These are phyloP conservation scores for Dynastes tityus DNA, from an alignment of 2,888 invertebrate genomes.

Conservation along the genomic window DNA sequence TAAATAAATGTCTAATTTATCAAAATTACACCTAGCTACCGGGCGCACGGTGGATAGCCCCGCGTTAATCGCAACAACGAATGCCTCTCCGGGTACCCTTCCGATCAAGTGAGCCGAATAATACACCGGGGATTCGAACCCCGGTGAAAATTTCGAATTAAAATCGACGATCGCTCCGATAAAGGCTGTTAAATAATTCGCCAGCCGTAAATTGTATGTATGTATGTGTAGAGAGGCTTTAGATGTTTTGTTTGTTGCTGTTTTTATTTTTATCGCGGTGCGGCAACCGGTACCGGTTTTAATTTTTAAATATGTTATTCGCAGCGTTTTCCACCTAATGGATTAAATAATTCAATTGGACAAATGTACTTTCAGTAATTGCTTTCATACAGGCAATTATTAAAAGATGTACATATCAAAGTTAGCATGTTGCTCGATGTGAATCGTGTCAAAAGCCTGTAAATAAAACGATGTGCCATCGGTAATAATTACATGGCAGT, in stretches of 20 bases:
- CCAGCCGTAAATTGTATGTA: background rate
- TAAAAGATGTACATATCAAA: no score
- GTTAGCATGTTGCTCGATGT: no score
- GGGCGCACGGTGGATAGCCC: background rate
- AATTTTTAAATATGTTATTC: slow-evolving; percentile 8
- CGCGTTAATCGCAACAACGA: slow-evolving; percentile 1
- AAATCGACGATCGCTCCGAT: slow-evolving; percentile 3
- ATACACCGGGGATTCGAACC: background rate
- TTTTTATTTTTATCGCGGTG: no score
- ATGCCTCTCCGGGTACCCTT: background rate
- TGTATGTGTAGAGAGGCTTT: background rate
- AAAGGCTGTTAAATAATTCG: slow-evolving; percentile 18
- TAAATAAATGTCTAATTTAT: slow-evolving; percentile 47
- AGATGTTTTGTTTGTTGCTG: no score
- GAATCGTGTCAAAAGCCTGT: no score
- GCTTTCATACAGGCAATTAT: no score
- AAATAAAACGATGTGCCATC: no score
- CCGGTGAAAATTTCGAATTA: slow-evolving; percentile 17
- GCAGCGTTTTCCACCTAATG: background rate
- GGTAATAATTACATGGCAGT: no score
- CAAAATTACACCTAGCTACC: slow-evolving; percentile 43
- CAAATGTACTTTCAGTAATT: no score
- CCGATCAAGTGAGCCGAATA: slow-evolving; percentile 13
- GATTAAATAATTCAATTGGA: no score
- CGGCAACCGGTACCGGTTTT: background rate